These are phyloP conservation scores for Anableps anableps DNA, from an alignment of 2,797 vertebrate genomes.

Conservation along the genomic window DNA sequence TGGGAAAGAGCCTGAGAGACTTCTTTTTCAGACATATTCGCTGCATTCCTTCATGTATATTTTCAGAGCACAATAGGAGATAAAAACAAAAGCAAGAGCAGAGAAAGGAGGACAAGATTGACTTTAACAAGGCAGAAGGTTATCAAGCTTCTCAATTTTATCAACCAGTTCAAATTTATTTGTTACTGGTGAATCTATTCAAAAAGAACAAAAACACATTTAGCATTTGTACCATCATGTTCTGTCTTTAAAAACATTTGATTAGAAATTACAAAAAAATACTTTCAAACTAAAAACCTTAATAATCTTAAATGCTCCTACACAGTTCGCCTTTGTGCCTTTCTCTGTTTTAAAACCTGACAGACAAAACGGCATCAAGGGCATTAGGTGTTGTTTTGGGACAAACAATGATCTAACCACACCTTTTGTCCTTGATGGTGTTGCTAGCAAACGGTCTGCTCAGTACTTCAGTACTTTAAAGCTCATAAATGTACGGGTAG, in stretches of 20 bases:
- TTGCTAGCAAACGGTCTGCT: neutral
- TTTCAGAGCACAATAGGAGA: slow-evolving; percentile 35
- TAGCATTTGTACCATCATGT: neutral
- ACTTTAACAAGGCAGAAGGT: neutral
- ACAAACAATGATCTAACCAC: slow-evolving; percentile 29
- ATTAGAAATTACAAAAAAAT: neutral
- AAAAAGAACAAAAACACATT: neutral
- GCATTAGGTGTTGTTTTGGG: slow-evolving; percentile 46
- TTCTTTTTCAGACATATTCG: slow-evolving; percentile 58
- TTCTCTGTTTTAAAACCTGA: neutral
- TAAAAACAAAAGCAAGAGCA: slow-evolving; percentile 1
- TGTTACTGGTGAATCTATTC: too few species aligned
- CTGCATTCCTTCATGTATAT: slow-evolving; percentile 58
- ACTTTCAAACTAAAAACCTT: neutral
- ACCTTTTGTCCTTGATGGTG: slow-evolving; percentile 12
- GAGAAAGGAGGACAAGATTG: neutral
- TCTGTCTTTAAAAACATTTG: neutral
- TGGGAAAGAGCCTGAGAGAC: slow-evolving; percentile 15
- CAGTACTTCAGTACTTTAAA: neutral
- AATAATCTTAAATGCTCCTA: neutral
- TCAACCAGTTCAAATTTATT: neutral
- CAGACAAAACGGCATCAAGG: slow-evolving; percentile 20
- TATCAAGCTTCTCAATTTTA: neutral
- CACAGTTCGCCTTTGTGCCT: neutral
- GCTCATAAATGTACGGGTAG: neutral